A percentile compares a stretch with the other conserved stretches of the same genome.
Evolutionary conservation across 2,888 invertebrate species (phyloP).

Genomic region (Leptodirus hochenwartii): DNA sequence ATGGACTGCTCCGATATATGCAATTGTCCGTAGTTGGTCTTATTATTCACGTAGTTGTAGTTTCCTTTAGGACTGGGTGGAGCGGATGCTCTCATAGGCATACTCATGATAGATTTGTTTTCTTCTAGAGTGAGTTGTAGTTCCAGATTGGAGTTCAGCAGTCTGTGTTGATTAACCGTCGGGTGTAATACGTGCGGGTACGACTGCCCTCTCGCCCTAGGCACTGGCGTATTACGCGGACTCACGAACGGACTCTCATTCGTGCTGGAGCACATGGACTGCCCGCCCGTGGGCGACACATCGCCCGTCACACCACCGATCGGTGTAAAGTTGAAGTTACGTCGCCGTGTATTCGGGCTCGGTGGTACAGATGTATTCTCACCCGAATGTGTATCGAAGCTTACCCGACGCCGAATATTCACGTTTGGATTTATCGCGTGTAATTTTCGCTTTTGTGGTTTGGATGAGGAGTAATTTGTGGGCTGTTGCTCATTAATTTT

Average conservation of each 20-base stretch:
- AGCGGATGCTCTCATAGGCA: constrained; percentile 39
- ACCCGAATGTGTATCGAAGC: constrained; percentile 32
- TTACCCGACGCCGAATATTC: constrained; percentile 29
- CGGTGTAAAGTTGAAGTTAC: constrained; percentile 72
- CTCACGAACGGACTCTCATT: constrained; percentile 69
- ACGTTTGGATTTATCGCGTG: constrained; percentile 6
- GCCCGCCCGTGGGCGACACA: constrained; percentile 37
- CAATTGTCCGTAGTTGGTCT: constrained; percentile 22
- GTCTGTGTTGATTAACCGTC: constrained; percentile 4
- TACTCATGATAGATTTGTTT: constrained; percentile 1
- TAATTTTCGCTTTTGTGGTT: not conserved
- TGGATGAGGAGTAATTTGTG: not conserved
- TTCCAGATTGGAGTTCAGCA: constrained; percentile 7
- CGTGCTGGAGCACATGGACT: constrained; percentile 43
- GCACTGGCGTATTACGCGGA: constrained; percentile 57
- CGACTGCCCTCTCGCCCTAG: constrained; percentile 40
- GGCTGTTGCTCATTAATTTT: constrained; percentile 5
- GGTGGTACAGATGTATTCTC: constrained; percentile 37
- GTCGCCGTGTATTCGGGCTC: constrained; percentile 57
- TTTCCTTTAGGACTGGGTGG: constrained; percentile 44
- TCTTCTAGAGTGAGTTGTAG: constrained; percentile 3
- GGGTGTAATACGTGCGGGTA: constrained; percentile 27
- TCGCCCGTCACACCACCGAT: constrained; percentile 41
- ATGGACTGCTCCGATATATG: constrained; percentile 6
- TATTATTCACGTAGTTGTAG: constrained; percentile 15